Percentiles rank a stretch among this genome's conserved stretches.
Conservation (phyloP, 2,888 invertebrate species). For the Heliconius hortense region DNA sequence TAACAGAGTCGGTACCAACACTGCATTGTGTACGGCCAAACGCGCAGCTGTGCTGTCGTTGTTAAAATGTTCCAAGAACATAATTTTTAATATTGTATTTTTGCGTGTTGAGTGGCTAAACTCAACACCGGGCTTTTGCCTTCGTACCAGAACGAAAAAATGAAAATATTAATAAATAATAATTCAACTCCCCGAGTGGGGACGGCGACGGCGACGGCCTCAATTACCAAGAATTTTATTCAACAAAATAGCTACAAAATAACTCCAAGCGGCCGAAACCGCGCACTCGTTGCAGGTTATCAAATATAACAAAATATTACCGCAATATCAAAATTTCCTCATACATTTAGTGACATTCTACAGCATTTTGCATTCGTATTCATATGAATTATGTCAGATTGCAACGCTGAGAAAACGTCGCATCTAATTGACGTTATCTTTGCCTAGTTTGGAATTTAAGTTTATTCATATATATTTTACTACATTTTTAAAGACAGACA, state of each 20-base stretch:
- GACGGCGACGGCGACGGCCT: not conserved
- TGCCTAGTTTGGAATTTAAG: not conserved
- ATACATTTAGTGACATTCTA: constrained; percentile 2
- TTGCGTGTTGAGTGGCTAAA: too few species aligned
- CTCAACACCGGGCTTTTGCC: too few species aligned
- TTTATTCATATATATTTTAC: constrained; percentile 7
- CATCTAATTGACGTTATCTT: constrained; percentile 22
- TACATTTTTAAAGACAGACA: not conserved
- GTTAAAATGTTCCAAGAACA: too few species aligned
- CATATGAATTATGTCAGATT: constrained; percentile 24
- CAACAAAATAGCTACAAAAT: not conserved
- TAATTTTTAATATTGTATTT: too few species aligned
- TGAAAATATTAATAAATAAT: too few species aligned
- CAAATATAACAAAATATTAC: not conserved
- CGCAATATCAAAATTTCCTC: constrained; percentile 19
- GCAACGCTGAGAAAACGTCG: constrained; percentile 22
- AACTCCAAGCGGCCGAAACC: too few species aligned
- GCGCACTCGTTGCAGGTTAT: too few species aligned
- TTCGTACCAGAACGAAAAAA: too few species aligned
- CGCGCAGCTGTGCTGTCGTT: too few species aligned
- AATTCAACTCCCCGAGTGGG: too few species aligned
- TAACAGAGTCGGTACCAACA: too few species aligned
- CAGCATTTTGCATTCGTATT: constrained; percentile 19
- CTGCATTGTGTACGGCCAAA: too few species aligned
- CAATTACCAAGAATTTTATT: not conserved